Evolutionary conservation across 53 echinoderm and acorn worm genomes (phyloP).

Genomic region (Mesocentrotus franciscanus): DNA sequence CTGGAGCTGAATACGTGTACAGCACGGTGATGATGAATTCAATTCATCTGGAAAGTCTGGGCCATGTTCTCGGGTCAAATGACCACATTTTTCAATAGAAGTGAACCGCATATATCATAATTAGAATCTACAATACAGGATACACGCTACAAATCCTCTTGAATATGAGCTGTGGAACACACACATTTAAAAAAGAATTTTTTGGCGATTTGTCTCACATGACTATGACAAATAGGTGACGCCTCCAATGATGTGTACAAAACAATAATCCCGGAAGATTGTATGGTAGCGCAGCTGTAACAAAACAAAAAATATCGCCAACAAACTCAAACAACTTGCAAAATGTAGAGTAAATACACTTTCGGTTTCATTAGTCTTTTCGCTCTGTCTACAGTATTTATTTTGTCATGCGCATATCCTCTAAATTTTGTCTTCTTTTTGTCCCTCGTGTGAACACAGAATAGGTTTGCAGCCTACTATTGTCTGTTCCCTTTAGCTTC

Average conservation of each 20-base stretch:
- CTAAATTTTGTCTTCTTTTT: not conserved
- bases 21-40: too few species aligned
- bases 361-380: not conserved
- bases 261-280: not conserved
- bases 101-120: not conserved
- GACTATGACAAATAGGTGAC: not conserved
- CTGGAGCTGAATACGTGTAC: too few species aligned
- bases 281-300: not conserved
- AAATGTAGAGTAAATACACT: not conserved
- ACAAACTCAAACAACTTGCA: not conserved
- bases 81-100: not conserved
- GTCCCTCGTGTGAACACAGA: too few species aligned
- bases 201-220: not conserved
- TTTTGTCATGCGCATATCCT: too few species aligned
- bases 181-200: not conserved
- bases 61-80: not conserved
- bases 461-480: too few species aligned
- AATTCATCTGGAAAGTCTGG: not conserved
- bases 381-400: too few species aligned
- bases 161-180: not conserved
- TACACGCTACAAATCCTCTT: not conserved
- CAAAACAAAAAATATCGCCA: not conserved
- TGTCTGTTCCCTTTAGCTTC: too few species aligned
- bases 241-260: conserved; percentile 25
- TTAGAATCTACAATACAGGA: not conserved